Evolutionary conservation across 2,797 vertebrate genomes (phyloP).

Genomic region (Notolabrus celidotus): DNA sequence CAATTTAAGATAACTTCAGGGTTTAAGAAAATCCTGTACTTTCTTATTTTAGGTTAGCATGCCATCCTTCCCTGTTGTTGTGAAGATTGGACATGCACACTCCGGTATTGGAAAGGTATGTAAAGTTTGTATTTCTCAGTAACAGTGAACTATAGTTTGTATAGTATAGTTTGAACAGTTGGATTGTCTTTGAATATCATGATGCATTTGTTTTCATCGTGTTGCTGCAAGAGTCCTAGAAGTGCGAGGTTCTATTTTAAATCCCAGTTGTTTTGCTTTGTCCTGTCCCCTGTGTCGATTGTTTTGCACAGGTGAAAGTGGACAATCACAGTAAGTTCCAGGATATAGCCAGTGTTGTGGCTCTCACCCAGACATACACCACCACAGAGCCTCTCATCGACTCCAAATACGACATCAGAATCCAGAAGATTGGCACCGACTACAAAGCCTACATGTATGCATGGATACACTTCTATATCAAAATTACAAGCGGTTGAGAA

Average conservation of each 20-base stretch:
- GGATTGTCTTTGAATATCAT: neutral
- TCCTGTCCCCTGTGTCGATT: neutral
- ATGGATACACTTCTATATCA: neutral
- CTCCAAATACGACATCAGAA: constrained; percentile 98
- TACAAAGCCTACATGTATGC: constrained; percentile 99
- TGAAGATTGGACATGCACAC: constrained; percentile 99
- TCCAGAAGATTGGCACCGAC: constrained; percentile 98
- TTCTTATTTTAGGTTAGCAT: constrained; percentile 89
- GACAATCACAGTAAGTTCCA: constrained; percentile 99
- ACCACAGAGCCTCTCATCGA: constrained; percentile 97
- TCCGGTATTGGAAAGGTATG: constrained; percentile 97
- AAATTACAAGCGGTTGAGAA: neutral
- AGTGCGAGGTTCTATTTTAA: neutral
- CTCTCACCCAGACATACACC: constrained; percentile 97
- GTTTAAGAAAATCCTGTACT: neutral
- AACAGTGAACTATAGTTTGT: too few relatives aligned
- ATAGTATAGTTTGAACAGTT: neutral
- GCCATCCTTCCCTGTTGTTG: constrained; percentile 96
- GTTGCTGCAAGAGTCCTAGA: neutral
- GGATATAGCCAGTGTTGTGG: constrained; percentile 98
- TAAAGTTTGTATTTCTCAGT: neutral
- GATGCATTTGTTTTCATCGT: neutral
- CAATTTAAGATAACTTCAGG: neutral
- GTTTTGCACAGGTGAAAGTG: constrained; percentile 91
- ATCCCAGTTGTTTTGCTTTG: neutral